phyloP scores from a whole-genome alignment of 2,888 invertebrate genomes.

The Drosophila kanekoi region DNA sequence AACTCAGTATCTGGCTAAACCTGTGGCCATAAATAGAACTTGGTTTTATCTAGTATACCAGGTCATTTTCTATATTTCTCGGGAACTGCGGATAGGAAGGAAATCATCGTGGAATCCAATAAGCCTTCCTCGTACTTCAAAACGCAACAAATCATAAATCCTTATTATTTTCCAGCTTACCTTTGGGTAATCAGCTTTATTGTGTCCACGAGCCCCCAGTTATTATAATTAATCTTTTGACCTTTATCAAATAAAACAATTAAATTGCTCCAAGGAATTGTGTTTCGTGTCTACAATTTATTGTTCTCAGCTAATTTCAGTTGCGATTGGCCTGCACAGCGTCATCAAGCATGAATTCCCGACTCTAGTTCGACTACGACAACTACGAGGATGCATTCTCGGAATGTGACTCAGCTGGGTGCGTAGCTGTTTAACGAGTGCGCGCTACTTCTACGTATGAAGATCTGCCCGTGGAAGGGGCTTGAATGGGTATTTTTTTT shows the following conservation, averaged over 20 bases:
- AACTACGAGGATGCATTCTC: slow-evolving; percentile 46
- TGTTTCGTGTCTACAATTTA: slow-evolving; percentile 53
- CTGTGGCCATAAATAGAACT: no score
- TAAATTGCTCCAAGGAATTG: not conserved
- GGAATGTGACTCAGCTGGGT: slow-evolving; percentile 58
- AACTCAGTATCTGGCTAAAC: not conserved
- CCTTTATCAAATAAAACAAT: slow-evolving; percentile 34
- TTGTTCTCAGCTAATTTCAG: slow-evolving; percentile 36
- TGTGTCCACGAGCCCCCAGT: not conserved
- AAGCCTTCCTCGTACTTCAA: slow-evolving; percentile 20
- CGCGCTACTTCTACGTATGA: slow-evolving; percentile 41
- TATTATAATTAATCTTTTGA: no score
- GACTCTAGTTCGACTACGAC: slow-evolving; percentile 16
- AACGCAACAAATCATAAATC: slow-evolving; percentile 48
- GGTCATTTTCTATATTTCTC: no score
- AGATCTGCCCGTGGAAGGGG: not conserved
- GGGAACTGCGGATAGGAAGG: no score
- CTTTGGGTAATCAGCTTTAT: not conserved
- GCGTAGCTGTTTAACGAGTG: slow-evolving; percentile 64
- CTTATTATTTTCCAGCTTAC: not conserved
- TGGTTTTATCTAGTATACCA: no score
- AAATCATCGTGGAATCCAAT: not conserved
- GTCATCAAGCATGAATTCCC: slow-evolving; percentile 50
- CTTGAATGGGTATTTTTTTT: not conserved
- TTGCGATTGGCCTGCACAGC: slow-evolving; percentile 60